Percentiles rank a stretch among this genome's conserved stretches.
phyloP scores from a whole-genome alignment of 2,113 vertebrate species.

The mouse (Mus musculus) region GRCm39 chr15:91324501-91325000 shows the following conservation, averaged over 20 bases:
- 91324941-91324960: constrained; percentile 71
- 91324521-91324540: background rate
- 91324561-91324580: background rate
- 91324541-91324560: background rate
- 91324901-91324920: constrained; percentile 54
- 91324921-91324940: constrained; percentile 66
- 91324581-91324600: background rate
- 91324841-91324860: constrained; percentile 53
- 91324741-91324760: constrained; percentile 37
- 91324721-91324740: constrained; percentile 34
- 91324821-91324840: constrained; percentile 25
- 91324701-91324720: constrained; percentile 10
- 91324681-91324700: background rate
- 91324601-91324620: background rate
- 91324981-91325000: constrained; percentile 48
- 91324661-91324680: constrained; percentile 13
- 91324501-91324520: background rate
- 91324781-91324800: constrained; percentile 53
- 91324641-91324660: background rate
- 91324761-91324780: background rate
- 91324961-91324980: constrained; percentile 51
- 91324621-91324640: background rate
- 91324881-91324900: constrained; percentile 71
- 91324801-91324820: constrained; percentile 21
- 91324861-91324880: constrained; percentile 74